Base-by-base conservation (phyloP, 2,797 vertebrate genomes). In the Takifugu ocellatus region DNA sequence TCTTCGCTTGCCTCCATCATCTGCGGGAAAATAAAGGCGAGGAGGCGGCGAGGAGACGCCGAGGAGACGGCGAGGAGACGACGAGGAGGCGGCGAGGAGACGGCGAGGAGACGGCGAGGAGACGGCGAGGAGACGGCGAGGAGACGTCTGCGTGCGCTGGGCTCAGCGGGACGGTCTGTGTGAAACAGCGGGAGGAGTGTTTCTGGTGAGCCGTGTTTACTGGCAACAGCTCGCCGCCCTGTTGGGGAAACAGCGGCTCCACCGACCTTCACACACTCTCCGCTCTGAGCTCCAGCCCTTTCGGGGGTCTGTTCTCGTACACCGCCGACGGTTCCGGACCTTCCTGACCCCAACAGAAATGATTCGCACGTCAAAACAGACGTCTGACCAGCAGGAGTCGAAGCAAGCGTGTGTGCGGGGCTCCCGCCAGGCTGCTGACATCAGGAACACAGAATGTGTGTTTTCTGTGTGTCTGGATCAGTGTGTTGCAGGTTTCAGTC, bases 201-300 rank as follows among this genome's bases (percentile, higher is more conserved):
- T 42, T 59, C 31, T 61, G 17, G 43, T 31, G 33, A 3, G 27
- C 49, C 66, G 21, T 90, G 74, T 90, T 91, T 85, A 89, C 87
- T 63, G 63, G 72, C 21, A 90, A 89, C 82, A 42, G 29, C 53
- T 44, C 47, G 26, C 27, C n/a, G 26, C n/a, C 17, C 56, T 16
- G 54, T 5, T 47, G 17, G 3, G 9, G 26, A 3, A 54, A 55
- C 45, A 47, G 21, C 14, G 12, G 11, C 42, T 8, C 16, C 3
- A 50, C 24, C 43, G 11, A n/a, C 43, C 2, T 44, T 44, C 43
- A n/a, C n/a, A 44, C 43, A 44, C 14, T 44, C 43, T 44, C 12
- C 14, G 5, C 43, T 16, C 43, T 44, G 7, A 10, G 31, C 17
- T 17, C 17, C 17, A 17, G 17, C 17, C 17, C 17, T 17, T 17